Percentiles rank a stretch among this genome's conserved stretches.
Evolutionary conservation across 2,113 vertebrate species (phyloP).

Genomic region (Neolamprologus modestus): DNA sequence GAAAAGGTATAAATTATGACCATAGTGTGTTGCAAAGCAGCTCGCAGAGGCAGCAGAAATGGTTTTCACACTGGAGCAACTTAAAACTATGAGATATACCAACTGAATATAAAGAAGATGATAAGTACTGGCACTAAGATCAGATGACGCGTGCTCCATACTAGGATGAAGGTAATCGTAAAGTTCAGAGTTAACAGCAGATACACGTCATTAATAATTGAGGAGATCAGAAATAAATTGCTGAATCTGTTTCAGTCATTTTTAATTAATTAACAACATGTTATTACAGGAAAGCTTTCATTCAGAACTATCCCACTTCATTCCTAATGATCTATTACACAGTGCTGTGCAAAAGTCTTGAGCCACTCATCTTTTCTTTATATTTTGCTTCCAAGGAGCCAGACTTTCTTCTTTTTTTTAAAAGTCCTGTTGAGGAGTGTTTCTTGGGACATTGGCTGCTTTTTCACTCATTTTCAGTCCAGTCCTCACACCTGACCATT

Average conservation of each 20-base stretch:
- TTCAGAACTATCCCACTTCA: not conserved
- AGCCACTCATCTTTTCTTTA: not conserved
- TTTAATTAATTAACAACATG: not conserved
- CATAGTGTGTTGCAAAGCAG: not conserved
- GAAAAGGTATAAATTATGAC: not conserved
- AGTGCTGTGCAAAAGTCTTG: not conserved
- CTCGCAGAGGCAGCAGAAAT: not conserved
- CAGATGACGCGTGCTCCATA: fast-evolving
- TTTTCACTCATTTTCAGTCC: not conserved
- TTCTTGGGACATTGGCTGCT: not conserved
- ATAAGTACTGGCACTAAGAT: not conserved
- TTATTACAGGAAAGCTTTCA: not conserved
- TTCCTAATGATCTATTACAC: not conserved
- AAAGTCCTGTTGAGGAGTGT: not conserved
- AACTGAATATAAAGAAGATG: not conserved
- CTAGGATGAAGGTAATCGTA: not conserved
- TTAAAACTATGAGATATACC: not conserved
- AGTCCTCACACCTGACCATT: not conserved
- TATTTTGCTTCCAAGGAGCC: not conserved
- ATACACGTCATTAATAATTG: not conserved
- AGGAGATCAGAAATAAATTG: not conserved
- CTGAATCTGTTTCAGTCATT: not conserved
- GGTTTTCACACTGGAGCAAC: not conserved
- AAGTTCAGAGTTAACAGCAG: not conserved
- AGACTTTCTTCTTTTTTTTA: not conserved